Percentiles rank a stretch among this genome's conserved stretches.
Conservation (phyloP, 2,113 vertebrate species). For the Aythya baeri region DNA sequence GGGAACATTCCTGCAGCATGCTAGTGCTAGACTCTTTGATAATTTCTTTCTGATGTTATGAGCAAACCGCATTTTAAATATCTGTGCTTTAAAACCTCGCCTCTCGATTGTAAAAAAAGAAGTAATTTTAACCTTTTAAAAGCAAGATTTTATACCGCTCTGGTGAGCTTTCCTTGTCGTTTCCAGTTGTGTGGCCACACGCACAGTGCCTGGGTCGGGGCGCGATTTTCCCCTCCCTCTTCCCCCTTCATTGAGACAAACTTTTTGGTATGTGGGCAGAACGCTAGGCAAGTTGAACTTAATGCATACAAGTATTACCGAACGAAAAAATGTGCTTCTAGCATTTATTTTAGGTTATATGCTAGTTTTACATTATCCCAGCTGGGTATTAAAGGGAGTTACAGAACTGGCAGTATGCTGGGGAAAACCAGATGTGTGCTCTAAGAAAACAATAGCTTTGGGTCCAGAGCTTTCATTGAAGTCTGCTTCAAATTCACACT, state of each 20-base stretch:
- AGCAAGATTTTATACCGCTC: not conserved
- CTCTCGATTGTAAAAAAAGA: not conserved
- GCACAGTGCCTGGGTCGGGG: not conserved
- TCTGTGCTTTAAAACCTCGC: not conserved
- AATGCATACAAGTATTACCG: not conserved
- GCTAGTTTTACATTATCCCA: slow-evolving; percentile 66
- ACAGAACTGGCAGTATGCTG: slow-evolving; percentile 64
- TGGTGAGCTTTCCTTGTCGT: not conserved
- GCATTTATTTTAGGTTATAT: slow-evolving; percentile 51
- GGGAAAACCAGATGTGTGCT: slow-evolving; percentile 73
- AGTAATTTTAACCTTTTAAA: not conserved
- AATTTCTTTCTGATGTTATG: not conserved
- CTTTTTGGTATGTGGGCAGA: not conserved
- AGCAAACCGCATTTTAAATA: not conserved
- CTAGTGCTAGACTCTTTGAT: not conserved
- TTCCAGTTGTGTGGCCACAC: not conserved
- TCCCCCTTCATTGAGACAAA: not conserved
- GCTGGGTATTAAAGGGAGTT: slow-evolving; percentile 71
- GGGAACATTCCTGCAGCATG: not conserved
- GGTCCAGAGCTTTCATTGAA: slow-evolving; percentile 53
- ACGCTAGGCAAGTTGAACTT: not conserved
- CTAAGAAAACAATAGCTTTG: slow-evolving; percentile 34
- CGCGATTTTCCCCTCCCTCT: not conserved
- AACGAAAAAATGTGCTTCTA: slow-evolving; percentile 42
- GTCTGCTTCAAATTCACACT: slow-evolving; percentile 53